These are phyloP conservation scores for Molorchus minor DNA, from an alignment of 2,888 invertebrate genomes.

Conservation along the genomic window DNA sequence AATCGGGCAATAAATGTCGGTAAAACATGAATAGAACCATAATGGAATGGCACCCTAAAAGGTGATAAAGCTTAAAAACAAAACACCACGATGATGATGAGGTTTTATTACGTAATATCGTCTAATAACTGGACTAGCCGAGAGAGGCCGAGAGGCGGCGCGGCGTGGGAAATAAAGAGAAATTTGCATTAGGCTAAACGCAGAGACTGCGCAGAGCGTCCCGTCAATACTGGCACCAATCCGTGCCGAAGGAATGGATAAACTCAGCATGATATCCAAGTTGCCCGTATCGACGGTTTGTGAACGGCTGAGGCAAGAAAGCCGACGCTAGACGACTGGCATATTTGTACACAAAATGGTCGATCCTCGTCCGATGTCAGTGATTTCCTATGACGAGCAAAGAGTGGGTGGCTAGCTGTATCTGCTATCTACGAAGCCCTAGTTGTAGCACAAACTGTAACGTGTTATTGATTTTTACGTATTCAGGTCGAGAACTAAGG, in stretches of 20 bases:
- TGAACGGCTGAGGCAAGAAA: constrained; percentile 7
- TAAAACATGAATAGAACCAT: too few relatives aligned
- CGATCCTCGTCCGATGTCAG: constrained; percentile 1
- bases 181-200: constrained; percentile 22
- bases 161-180: constrained; percentile 19
- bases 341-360: constrained; percentile 28
- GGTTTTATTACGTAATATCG: too few relatives aligned
- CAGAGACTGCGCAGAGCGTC: constrained; percentile 46
- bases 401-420: too few relatives aligned
- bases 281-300: constrained; percentile 17
- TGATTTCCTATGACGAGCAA: neutral
- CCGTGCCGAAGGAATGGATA: constrained; percentile 46
- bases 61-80: too few relatives aligned
- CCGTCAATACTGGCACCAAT: constrained; percentile 58
- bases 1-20: too few relatives aligned
- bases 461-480: too few relatives aligned
- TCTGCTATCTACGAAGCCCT: too few relatives aligned
- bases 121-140: neutral
- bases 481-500: too few relatives aligned
- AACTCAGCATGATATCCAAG: constrained; percentile 39
- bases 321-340: constrained; percentile 24
- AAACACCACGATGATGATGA: too few relatives aligned
- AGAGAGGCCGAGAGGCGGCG: neutral
- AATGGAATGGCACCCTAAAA: too few relatives aligned
- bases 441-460: too few relatives aligned